phyloP scores from a whole-genome alignment of 1,140 invertebrate genomes.

The Wiebesia pumilae region DNA sequence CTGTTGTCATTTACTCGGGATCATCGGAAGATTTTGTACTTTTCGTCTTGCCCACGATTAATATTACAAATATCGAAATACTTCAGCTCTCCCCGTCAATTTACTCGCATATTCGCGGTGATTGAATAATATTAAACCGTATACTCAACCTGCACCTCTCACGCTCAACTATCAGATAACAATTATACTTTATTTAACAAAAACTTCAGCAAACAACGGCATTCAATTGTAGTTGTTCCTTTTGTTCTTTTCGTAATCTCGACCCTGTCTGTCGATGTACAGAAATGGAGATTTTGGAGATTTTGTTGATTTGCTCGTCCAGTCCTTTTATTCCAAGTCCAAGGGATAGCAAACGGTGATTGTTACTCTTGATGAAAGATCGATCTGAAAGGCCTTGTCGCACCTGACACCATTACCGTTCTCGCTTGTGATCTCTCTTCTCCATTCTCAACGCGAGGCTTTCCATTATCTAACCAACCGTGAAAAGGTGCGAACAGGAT shows the following conservation, averaged over 20 bases:
- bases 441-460: not conserved
- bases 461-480: slow-evolving; percentile 40
- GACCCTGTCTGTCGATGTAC: not conserved
- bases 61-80: too few relatives aligned
- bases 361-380: not conserved
- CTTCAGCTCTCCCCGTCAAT: too few relatives aligned
- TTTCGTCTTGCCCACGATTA: too few relatives aligned
- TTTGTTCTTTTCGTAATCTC: not conserved
- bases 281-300: not conserved
- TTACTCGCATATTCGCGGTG: too few relatives aligned
- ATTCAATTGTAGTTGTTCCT: not conserved
- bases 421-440: not conserved
- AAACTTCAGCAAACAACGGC: not conserved
- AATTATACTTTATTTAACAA: too few relatives aligned
- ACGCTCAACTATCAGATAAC: too few relatives aligned
- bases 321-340: not conserved
- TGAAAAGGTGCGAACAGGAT: not conserved
- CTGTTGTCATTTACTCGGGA: too few relatives aligned
- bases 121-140: too few relatives aligned
- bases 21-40: too few relatives aligned
- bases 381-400: slow-evolving; percentile 2
- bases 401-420: slow-evolving; percentile 21
- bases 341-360: not conserved
- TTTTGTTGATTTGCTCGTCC: not conserved
- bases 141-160: too few relatives aligned